Evolutionary conservation across 2,113 vertebrate species (phyloP), one percentile per base, ranked within the genome.

Genomic region (Fulica atra): DNA sequence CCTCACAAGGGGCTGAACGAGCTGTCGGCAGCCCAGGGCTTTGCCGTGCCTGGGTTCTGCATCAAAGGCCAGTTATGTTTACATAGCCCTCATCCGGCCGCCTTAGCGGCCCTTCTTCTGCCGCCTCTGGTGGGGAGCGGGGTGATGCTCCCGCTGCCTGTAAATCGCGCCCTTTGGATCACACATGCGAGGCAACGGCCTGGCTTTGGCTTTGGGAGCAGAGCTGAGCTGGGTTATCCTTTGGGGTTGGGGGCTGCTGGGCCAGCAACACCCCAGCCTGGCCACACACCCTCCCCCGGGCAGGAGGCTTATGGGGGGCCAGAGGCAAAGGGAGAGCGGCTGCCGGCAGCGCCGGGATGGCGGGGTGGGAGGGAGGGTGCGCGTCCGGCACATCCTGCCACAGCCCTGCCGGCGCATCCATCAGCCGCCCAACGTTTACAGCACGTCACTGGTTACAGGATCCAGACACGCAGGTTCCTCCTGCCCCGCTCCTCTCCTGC

Each of bases 371-470:
- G 81, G 69, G 70, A 64, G 60, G 76, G 51, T 29, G 93, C 8
- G 2, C 4, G 44, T 90, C 88, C 91, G 4, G 59, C 57, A 78
- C 69, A 96, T 96, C 97, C 94, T 91, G 92, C 70, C 8, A 13
- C 15, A 50, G 88, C 69, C 24, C 94, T 29, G 68, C 88, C 68
- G 2, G 81, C 71, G 31, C 97, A 98, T 98, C 98, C 97, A 97
- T 97, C 96, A 94, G 86, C 78, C 44, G 18, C 38, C 73, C 89
- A 7, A 91, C 92, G 96, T 97, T 97, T 97, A 97, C 89, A 96
- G 92, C 96, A 96, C 29, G 72, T 95, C 94, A 42, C 93, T n/a
- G 33, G 85, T 98, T 97, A 98, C 96, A 97, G 11, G 84, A 96
- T 93, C 97, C 98, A 98, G 97, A 96, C 61, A 13, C 26, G n/a